A percentile compares a stretch with the other conserved stretches of the same genome.
These are phyloP conservation scores for Teleopsis dalmanni DNA, from an alignment of 1,140 invertebrate species.

Conservation along the genomic window DNA sequence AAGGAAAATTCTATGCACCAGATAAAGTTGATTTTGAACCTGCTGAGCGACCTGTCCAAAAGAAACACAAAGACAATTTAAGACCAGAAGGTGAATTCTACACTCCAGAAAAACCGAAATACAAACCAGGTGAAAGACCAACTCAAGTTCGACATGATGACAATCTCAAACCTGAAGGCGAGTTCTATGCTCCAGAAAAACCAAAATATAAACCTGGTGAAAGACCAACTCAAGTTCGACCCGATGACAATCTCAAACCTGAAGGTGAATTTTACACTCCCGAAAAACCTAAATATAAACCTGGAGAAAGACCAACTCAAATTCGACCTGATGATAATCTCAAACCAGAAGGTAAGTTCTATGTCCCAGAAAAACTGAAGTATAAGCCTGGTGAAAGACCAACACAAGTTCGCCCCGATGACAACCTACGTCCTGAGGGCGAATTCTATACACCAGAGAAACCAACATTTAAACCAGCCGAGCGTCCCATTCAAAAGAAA, in stretches of 20 bases:
- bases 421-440: slow-evolving; percentile 54
- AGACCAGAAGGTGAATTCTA: too few species aligned
- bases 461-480: slow-evolving; percentile 29
- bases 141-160: too few species aligned
- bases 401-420: slow-evolving; percentile 49
- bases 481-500: slow-evolving; percentile 41
- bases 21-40: too few species aligned
- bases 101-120: too few species aligned
- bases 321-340: slow-evolving; percentile 48
- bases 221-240: slow-evolving; percentile 27
- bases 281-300: slow-evolving; percentile 27
- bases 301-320: slow-evolving; percentile 44
- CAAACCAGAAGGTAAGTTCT: slow-evolving; percentile 54
- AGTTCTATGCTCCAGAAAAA: slow-evolving; percentile 40
- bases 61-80: too few species aligned
- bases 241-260: slow-evolving; percentile 48
- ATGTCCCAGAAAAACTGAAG: slow-evolving; percentile 47
- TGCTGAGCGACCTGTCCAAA: too few species aligned
- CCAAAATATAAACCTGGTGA: slow-evolving; percentile 41
- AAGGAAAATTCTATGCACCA: too few species aligned
- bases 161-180: too few species aligned
- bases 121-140: too few species aligned
- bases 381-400: slow-evolving; percentile 52
- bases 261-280: slow-evolving; percentile 50
- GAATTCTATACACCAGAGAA: slow-evolving; percentile 50